Evolutionary conservation across 2,888 invertebrate genomes (phyloP), one percentile per base, ranked within the genome.

Genomic region (Napeogenes sylphis): DNA sequence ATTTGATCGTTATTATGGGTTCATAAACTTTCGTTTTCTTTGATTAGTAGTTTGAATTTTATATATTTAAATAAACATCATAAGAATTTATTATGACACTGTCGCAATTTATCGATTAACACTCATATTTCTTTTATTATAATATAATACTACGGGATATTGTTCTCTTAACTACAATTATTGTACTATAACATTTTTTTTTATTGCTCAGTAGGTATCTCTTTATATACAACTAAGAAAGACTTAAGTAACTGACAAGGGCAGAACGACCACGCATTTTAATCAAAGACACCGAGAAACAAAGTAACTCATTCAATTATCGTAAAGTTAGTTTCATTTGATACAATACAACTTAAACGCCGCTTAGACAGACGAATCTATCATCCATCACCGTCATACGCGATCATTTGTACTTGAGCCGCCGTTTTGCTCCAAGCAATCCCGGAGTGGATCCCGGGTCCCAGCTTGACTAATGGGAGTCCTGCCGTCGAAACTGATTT

Each of bases 371-470:
- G 66, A 64, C 61, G 63, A 64, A 71, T 71, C 70, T 61, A 65
- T 71, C 84, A 87, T 88, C 83, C 77, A 86, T 88, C 87, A 81
- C 76, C 79, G 85, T 87, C 87, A 83, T 83, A 82, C 73, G 71
- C 72, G 78, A 78, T 83, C 83, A 83, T 83, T 86, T 84, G 81
- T 82, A 76, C 61, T 60, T 56, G 59, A 59, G 71, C 75, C 75
- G 74, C 73, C 77, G 69, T 71, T 70, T 70, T 70, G 75, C 78
- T 73, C 64, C 67, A 60, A 77, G 80, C 82, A 69, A 79, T 78
- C 81, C 81, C 75, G 71, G 79, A 80, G 81, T 76, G 78, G 76
- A 76, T 77, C 80, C 76, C 76, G 73, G 73, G 72, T 71, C 65
- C 55, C 55, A 35, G 79, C 80, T 63, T 84, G 85, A 86, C 78